Conservation (phyloP, 2,113 vertebrate species). For the Melanerpes formicivorus region DNA sequence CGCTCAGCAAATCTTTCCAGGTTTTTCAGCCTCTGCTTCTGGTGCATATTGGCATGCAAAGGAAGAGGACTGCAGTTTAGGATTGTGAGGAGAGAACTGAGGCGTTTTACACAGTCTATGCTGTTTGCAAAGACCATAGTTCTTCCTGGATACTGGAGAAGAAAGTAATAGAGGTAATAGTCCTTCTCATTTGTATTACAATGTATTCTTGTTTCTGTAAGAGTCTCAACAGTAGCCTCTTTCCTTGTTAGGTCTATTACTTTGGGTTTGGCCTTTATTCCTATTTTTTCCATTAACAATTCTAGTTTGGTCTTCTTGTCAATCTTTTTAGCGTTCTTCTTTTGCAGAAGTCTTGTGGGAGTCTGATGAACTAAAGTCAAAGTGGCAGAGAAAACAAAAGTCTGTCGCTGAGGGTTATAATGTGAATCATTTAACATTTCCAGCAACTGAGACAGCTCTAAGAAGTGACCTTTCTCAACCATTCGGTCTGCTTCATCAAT, state of each 20-base stretch:
- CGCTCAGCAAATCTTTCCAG: constrained; percentile 92
- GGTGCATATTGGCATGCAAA: constrained; percentile 97
- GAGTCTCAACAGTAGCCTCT: constrained; percentile 91
- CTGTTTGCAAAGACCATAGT: constrained; percentile 98
- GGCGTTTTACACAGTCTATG: constrained; percentile 95
- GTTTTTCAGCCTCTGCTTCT: constrained; percentile 96
- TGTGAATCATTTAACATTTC: constrained; percentile 90
- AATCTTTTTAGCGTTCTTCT: constrained; percentile 83
- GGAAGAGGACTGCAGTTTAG: constrained; percentile 86
- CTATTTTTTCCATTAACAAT: constrained; percentile 89
- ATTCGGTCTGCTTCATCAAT: constrained; percentile 97
- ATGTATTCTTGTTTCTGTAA: constrained; percentile 91
- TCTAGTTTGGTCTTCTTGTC: constrained; percentile 88
- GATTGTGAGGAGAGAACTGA: constrained; percentile 89
- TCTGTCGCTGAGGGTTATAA: constrained; percentile 89
- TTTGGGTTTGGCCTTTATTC: constrained; percentile 91
- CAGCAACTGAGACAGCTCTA: constrained; percentile 90
- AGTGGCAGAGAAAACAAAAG: constrained; percentile 95
- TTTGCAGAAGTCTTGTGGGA: constrained; percentile 87
- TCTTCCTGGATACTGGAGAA: constrained; percentile 91
- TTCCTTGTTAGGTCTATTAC: constrained; percentile 94
- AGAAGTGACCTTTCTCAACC: constrained; percentile 95
- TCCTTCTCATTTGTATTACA: constrained; percentile 93
- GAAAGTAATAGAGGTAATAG: constrained; percentile 94
- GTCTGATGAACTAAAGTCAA: constrained; percentile 88